These are phyloP conservation scores for Apostichopus leukothele DNA, from an alignment of 53 echinoderm and acorn worm species.

Conservation along the genomic window DNA sequence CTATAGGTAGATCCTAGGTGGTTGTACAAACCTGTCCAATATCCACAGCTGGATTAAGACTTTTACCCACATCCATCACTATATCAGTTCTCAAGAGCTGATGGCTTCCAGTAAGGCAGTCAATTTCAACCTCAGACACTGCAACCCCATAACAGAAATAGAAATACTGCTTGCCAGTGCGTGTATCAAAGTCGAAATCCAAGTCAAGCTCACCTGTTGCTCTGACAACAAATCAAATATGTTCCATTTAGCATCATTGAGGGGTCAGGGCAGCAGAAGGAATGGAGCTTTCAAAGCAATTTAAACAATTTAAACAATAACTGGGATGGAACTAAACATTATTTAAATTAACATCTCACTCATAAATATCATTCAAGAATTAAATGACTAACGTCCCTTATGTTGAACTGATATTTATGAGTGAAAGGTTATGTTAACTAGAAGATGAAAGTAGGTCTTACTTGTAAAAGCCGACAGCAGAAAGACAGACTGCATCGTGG, in stretches of 20 bases:
- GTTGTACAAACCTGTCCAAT: slow-evolving; percentile 73
- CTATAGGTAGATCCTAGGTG: too few relatives aligned
- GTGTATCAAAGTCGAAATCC: slow-evolving; percentile 17
- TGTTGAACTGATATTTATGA: too few relatives aligned
- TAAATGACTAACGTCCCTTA: neutral
- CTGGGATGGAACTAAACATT: too few relatives aligned
- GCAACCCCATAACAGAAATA: slow-evolving; percentile 55
- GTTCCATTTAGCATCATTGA: neutral
- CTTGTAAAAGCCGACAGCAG: slow-evolving; percentile 78
- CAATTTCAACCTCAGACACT: slow-evolving; percentile 84
- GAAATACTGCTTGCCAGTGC: slow-evolving; percentile 23
- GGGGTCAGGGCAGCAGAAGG: neutral
- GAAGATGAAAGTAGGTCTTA: slow-evolving; percentile 22
- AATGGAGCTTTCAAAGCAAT: too few relatives aligned
- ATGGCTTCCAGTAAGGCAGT: slow-evolving; percentile 84
- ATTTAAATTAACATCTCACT: too few relatives aligned
- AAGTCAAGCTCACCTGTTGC: slow-evolving; percentile 4
- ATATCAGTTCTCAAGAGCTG: slow-evolving; percentile 71
- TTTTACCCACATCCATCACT: slow-evolving; percentile 84
- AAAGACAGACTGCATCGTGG: slow-evolving; percentile 67
- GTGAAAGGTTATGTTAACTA: neutral
- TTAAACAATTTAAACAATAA: too few relatives aligned
- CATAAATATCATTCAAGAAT: too few relatives aligned
- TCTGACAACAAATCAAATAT: neutral
- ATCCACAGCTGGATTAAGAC: slow-evolving; percentile 88